These are phyloP conservation scores for Spheniscus humboldti DNA, from an alignment of 2,797 vertebrate species.

Conservation along the genomic window DNA sequence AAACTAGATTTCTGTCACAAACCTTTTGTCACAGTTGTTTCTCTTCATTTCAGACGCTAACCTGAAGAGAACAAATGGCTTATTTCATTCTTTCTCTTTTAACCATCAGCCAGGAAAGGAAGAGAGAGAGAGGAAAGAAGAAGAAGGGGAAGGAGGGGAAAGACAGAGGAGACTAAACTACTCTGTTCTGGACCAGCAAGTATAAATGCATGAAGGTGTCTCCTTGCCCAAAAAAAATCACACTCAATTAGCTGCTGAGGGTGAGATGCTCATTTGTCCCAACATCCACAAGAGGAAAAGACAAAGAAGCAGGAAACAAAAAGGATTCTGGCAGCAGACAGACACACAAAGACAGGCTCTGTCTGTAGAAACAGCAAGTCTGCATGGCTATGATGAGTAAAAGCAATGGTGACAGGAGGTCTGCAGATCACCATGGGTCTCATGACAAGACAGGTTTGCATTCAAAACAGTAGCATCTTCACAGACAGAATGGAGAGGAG, in stretches of 20 bases:
- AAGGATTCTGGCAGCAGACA: neutral
- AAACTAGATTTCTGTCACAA: neutral
- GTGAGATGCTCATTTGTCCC: neutral
- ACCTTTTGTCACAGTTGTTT: neutral
- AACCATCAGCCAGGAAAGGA: neutral
- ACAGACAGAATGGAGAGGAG: neutral
- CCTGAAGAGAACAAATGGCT: neutral
- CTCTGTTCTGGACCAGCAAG: neutral
- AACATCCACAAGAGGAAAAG: neutral
- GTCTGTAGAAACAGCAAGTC: neutral
- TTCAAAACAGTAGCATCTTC: neutral
- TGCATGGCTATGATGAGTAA: neutral
- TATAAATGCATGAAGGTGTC: neutral
- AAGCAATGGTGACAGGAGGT: neutral
- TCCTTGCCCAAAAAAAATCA: neutral
- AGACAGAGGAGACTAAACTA: neutral
- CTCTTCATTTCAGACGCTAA: neutral
- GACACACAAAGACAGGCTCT: neutral
- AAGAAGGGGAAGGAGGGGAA: neutral
- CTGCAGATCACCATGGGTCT: neutral
- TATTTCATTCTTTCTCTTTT: neutral
- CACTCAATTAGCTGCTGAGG: neutral
- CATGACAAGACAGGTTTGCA: neutral
- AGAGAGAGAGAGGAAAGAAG: neutral
- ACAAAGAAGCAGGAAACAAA: conserved; percentile 5